Percentiles rank a stretch among this genome's conserved stretches.
phyloP scores from a whole-genome alignment of 2,888 invertebrate genomes.

The Ashinkailepas kermadecensis region DNA sequence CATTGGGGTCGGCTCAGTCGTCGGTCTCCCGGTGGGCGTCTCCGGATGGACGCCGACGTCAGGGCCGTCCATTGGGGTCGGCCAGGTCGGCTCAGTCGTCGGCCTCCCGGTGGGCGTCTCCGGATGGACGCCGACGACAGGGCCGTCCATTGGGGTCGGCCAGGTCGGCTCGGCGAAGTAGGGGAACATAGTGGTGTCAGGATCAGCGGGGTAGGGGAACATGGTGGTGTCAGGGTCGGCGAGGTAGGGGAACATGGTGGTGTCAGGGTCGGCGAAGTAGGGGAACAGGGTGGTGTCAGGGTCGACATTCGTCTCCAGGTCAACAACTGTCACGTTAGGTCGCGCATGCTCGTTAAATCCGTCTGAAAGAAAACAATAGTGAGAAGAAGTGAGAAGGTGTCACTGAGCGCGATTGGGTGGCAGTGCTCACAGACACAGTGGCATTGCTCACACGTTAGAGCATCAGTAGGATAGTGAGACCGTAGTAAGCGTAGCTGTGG shows the following conservation, averaged over 20 bases:
- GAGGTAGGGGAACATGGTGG: not conserved
- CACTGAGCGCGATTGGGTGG: not conserved
- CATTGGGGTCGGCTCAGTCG: not conserved
- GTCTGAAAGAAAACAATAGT: not conserved
- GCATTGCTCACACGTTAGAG: no score
- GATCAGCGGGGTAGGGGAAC: no score
- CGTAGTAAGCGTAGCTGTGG: no score
- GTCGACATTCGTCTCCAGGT: not conserved
- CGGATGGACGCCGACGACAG: not conserved
- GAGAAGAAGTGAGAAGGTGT: not conserved
- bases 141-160: no score
- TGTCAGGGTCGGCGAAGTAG: not conserved
- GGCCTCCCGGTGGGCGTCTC: not conserved
- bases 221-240: not conserved
- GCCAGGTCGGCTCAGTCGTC: not conserved
- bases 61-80: not conserved
- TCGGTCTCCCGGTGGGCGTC: not conserved
- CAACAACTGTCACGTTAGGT: slow-evolving; percentile 5
- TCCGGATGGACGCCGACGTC: not conserved
- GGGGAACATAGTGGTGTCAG: no score
- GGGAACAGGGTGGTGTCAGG: not conserved
- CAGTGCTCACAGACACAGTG: no score
- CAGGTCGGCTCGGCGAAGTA: not conserved
- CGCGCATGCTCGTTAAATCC: not conserved
- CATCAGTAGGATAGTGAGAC: no score